These are phyloP conservation scores for Amphiprion clarkii DNA, from an alignment of 2,797 vertebrate species.

Conservation along the genomic window DNA sequence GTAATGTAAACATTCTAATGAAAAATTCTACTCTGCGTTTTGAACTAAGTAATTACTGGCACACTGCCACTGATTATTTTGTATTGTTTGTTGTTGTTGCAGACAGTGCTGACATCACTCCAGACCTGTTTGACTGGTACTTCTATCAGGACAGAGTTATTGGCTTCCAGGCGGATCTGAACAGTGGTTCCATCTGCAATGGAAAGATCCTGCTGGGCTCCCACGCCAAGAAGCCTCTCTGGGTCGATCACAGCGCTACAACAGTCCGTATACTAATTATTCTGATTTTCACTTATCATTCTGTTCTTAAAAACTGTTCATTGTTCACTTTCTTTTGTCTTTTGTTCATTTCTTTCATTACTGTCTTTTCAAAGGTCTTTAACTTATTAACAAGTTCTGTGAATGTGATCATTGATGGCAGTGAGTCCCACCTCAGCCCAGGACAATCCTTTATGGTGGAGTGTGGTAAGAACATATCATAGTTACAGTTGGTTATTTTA, in stretches of 20 bases:
- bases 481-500: background rate
- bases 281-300: background rate
- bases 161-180: constrained; percentile 77
- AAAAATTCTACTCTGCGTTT: background rate
- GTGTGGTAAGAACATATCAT: constrained; percentile 73
- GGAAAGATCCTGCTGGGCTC: constrained; percentile 86
- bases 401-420: constrained; percentile 68
- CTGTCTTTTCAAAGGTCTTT: constrained; percentile 75
- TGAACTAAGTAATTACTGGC: background rate
- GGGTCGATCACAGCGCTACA: constrained; percentile 81
- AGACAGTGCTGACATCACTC: constrained; percentile 63
- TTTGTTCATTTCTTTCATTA: fast-evolving
- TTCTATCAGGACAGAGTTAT: constrained; percentile 76
- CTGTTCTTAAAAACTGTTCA: background rate
- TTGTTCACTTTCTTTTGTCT: background rate
- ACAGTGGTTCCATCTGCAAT: constrained; percentile 65
- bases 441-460: constrained; percentile 81
- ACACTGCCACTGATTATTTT: background rate
- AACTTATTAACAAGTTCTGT: constrained; percentile 82
- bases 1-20: background rate
- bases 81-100: background rate
- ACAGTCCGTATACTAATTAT: constrained; percentile 72
- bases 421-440: constrained; percentile 53
- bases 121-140: constrained; percentile 85
- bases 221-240: constrained; percentile 85